Evolutionary conservation across 2,113 vertebrate genomes (phyloP).

Genomic region (Pangasianodon gigas): DNA sequence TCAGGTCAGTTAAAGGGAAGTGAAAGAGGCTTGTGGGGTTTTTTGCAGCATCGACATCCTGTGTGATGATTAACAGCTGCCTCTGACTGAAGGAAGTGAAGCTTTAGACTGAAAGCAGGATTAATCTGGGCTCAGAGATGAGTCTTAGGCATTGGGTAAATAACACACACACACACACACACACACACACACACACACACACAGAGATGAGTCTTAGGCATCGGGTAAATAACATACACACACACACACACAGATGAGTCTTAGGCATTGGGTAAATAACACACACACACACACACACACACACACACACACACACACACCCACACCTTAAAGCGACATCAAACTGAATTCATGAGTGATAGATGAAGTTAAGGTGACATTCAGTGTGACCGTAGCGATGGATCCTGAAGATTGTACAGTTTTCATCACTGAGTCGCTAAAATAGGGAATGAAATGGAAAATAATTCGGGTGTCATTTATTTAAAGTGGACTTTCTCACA

Average conservation of each 20-base stretch:
- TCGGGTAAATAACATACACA: too few relatives aligned
- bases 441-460: too few relatives aligned
- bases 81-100: neutral
- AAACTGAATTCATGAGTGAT: too few relatives aligned
- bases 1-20: constrained; percentile 12
- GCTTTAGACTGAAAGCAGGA: neutral
- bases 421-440: too few relatives aligned
- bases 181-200: neutral
- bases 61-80: neutral
- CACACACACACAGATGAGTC: neutral
- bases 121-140: neutral
- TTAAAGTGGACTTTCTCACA: too few relatives aligned
- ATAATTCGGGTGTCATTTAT: too few relatives aligned
- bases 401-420: too few relatives aligned
- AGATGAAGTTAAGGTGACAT: too few relatives aligned
- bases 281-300: neutral
- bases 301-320: neutral
- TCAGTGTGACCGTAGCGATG: too few relatives aligned
- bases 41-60: neutral
- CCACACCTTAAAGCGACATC: neutral
- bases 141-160: neutral
- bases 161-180: neutral
- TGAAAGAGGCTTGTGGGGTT: neutral
- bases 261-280: neutral
- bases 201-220: too few relatives aligned